phyloP scores from a whole-genome alignment of 2,888 invertebrate species.

The Coleophora flavipennella region DNA sequence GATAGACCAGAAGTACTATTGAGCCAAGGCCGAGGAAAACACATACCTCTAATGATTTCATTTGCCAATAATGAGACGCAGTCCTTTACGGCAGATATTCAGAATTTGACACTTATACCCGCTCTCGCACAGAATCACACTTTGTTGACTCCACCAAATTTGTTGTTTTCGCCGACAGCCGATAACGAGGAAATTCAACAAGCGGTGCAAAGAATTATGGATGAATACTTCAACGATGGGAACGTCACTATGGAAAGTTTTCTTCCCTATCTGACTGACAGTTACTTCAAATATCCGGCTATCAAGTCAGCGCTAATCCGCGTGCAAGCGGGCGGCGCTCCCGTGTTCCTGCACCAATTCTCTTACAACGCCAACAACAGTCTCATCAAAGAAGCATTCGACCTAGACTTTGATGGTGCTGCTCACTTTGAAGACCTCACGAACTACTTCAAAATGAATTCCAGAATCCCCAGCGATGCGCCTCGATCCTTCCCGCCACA shows the following conservation, averaged over 20 bases:
- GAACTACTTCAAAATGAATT: constrained; percentile 39
- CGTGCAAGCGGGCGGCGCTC: constrained; percentile 18
- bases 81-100: constrained; percentile 35
- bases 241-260: constrained; percentile 14
- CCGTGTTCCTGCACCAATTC: constrained; percentile 58
- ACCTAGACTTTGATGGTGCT: constrained; percentile 32
- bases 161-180: not conserved
- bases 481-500: constrained; percentile 18
- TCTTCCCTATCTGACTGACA: constrained; percentile 16
- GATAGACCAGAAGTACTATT: constrained; percentile 44
- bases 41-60: constrained; percentile 46
- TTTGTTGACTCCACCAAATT: constrained; percentile 4
- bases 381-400: constrained; percentile 32
- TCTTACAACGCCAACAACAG: constrained; percentile 49
- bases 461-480: constrained; percentile 16
- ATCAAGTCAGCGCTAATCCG: constrained; percentile 23
- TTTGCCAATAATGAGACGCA: constrained; percentile 47
- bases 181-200: constrained; percentile 6
- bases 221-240: constrained; percentile 17
- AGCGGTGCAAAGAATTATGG: constrained; percentile 9
- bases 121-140: constrained; percentile 8
- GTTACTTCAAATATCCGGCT: constrained; percentile 21
- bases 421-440: constrained; percentile 60
- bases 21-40: constrained; percentile 34
- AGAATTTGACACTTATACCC: constrained; percentile 15